phyloP scores from a whole-genome alignment of 2,113 vertebrate species.

The Elgaria multicarinata region DNA sequence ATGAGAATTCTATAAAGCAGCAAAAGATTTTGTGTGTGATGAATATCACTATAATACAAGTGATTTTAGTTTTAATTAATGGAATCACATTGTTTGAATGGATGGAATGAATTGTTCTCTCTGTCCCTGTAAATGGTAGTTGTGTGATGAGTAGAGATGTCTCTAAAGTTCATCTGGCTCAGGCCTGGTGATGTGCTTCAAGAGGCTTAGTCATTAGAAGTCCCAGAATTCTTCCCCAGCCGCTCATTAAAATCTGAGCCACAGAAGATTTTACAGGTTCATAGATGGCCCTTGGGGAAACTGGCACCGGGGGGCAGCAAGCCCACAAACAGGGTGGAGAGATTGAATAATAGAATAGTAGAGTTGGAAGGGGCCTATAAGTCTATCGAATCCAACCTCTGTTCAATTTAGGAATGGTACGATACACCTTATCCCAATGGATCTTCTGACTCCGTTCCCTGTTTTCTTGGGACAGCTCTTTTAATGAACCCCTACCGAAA shows the following conservation, averaged over 20 bases:
- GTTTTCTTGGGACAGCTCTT: background rate
- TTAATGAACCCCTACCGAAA: background rate
- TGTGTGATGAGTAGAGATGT: slow-evolving; percentile 20
- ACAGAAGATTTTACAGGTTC: background rate
- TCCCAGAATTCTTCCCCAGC: background rate
- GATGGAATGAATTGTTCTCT: slow-evolving; percentile 52
- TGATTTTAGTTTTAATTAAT: slow-evolving; percentile 41
- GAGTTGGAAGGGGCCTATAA: no score
- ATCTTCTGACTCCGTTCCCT: background rate
- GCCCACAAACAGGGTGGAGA: no score
- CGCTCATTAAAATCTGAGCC: slow-evolving; percentile 3
- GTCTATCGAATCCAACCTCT: no score
- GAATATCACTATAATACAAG: slow-evolving; percentile 1
- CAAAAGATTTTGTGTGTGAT: slow-evolving; percentile 17
- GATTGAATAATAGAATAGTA: no score
- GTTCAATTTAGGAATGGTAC: no score
- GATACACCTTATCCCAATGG: no score
- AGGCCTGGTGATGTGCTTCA: background rate
- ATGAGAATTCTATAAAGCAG: slow-evolving; percentile 28
- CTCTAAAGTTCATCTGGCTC: background rate
- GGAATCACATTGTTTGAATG: slow-evolving; percentile 38
- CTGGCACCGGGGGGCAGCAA: no score
- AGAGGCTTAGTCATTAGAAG: background rate
- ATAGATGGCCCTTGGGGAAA: background rate
- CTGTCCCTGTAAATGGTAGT: slow-evolving; percentile 16